These are phyloP conservation scores for Phanerotoma sp. DNA, from an alignment of 2,888 invertebrate species.

Conservation along the genomic window DNA sequence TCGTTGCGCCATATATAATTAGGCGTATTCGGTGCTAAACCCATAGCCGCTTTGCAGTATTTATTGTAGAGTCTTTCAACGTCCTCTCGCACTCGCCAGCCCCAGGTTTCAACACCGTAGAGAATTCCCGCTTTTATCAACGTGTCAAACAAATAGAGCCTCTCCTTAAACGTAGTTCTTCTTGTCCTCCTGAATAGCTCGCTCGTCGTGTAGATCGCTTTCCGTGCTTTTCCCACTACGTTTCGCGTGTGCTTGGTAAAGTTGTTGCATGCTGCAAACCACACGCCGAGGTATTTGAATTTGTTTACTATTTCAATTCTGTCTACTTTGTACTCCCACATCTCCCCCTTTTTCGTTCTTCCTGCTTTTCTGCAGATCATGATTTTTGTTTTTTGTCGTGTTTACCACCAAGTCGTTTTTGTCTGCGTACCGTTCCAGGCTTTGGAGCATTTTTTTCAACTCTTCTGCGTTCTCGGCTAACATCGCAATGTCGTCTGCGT, in stretches of 20 bases:
- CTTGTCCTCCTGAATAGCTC: slow-evolving; percentile 19
- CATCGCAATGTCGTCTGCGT: no score
- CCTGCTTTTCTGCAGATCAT: slow-evolving; percentile 10
- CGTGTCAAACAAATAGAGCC: slow-evolving; percentile 14
- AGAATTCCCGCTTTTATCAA: slow-evolving; percentile 14
- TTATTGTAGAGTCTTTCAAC: slow-evolving; percentile 1
- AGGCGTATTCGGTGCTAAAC: not conserved
- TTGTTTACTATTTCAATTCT: slow-evolving; percentile 26
- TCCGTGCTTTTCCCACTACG: slow-evolving; percentile 6
- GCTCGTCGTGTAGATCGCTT: slow-evolving; percentile 14
- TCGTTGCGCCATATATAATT: no score
- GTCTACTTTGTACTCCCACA: slow-evolving; percentile 21
- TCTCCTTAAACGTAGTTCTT: slow-evolving; percentile 7
- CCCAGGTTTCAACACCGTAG: slow-evolving; percentile 30
- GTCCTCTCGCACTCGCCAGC: slow-evolving; percentile 4
- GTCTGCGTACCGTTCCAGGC: no score
- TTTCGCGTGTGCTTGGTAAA: slow-evolving; percentile 13
- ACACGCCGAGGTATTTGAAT: slow-evolving; percentile 28
- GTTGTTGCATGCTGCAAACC: slow-evolving; percentile 10
- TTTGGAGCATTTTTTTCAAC: no score
- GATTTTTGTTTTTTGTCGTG: no score
- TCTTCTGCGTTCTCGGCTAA: no score
- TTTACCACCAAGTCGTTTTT: no score
- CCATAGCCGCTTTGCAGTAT: not conserved
- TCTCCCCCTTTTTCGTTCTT: slow-evolving; percentile 4